Evolutionary conservation across 2,797 vertebrate genomes (phyloP).

Genomic region (Trachops cirrhosus): DNA sequence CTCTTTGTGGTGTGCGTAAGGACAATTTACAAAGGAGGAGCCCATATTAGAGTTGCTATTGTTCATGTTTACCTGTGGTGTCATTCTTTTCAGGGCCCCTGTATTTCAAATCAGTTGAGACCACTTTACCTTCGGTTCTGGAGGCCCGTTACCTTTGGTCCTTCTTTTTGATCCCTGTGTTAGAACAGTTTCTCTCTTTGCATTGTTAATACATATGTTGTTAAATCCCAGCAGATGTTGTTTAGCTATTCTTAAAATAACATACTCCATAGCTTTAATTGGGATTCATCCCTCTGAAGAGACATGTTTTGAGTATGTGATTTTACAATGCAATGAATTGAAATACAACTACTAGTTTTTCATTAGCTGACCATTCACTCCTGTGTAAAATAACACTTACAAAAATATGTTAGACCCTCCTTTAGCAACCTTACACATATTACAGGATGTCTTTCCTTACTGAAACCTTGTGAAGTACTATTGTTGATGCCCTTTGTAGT

Average conservation of each 20-base stretch:
- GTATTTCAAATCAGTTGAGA: not conserved
- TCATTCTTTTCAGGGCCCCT: not conserved
- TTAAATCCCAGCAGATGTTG: not conserved
- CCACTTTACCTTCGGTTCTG: not conserved
- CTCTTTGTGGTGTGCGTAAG: fast-evolving
- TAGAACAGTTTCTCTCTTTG: not conserved
- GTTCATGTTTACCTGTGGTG: not conserved
- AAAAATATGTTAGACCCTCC: not conserved
- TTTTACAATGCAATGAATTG: not conserved
- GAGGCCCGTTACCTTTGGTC: not conserved
- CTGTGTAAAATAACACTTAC: not conserved
- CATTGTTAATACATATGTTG: not conserved
- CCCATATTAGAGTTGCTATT: not conserved
- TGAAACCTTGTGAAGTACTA: not conserved
- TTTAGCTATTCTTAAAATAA: not conserved
- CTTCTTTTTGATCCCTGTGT: not conserved
- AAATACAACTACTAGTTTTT: not conserved
- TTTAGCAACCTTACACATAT: not conserved
- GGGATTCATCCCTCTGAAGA: not conserved
- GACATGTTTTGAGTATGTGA: not conserved
- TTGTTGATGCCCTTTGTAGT: not conserved
- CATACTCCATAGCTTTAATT: not conserved
- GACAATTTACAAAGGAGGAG: not conserved
- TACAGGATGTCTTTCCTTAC: not conserved
- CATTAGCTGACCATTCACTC: not conserved